These are phyloP conservation scores for Hydropsyche betteni DNA, from an alignment of 2,888 invertebrate species.

Conservation along the genomic window DNA sequence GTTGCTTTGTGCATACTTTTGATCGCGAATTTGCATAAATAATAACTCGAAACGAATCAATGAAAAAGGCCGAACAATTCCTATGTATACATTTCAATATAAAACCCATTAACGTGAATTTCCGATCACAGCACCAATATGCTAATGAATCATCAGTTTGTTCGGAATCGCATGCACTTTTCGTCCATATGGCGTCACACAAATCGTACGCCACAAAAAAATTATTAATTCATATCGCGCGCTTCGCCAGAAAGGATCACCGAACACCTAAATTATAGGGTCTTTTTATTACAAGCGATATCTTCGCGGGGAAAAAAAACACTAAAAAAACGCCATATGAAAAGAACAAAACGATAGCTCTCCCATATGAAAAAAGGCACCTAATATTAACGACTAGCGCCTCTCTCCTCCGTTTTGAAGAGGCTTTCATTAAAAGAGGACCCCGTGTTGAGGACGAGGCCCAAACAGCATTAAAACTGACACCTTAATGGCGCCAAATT, in stretches of 20 bases:
- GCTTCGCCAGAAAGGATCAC: conserved; percentile 11
- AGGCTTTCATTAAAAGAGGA: conserved; percentile 36
- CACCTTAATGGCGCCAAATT: conserved; percentile 37
- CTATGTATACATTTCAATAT: too few relatives aligned
- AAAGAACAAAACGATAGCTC: neutral
- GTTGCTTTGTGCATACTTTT: too few relatives aligned
- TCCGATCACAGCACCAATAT: neutral
- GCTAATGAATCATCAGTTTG: neutral
- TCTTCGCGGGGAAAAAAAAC: conserved; percentile 9
- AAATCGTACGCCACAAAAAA: too few relatives aligned
- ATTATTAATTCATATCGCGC: conserved; percentile 6
- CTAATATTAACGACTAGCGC: conserved; percentile 22
- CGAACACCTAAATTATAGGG: conserved; percentile 29
- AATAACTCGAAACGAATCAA: too few relatives aligned
- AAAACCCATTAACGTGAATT: too few relatives aligned
- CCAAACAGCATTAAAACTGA: conserved; percentile 37
- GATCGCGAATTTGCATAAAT: too few relatives aligned
- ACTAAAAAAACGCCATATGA: neutral
- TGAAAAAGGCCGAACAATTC: too few relatives aligned
- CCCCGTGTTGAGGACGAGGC: conserved; percentile 20
- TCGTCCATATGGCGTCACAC: neutral
- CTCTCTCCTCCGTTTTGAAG: neutral
- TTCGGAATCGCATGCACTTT: conserved; percentile 5
- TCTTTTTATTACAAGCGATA: conserved; percentile 36
- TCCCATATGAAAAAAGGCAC: neutral